These are phyloP conservation scores for Styela clava DNA, from an alignment of 23 tunicate genomes.

Conservation along the genomic window DNA sequence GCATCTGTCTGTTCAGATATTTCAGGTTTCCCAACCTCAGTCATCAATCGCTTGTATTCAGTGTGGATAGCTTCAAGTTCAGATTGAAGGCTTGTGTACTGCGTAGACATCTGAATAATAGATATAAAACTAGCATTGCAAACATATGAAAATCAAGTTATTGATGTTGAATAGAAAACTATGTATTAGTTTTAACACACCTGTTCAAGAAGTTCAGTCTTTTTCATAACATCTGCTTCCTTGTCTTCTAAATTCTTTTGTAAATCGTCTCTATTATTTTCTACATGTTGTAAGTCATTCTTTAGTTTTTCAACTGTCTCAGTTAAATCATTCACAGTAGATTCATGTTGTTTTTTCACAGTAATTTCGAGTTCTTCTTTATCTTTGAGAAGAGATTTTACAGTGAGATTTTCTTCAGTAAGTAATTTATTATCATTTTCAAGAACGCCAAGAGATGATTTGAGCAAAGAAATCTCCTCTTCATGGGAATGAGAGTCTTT, in stretches of 20 bases:
- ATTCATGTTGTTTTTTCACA: neutral
- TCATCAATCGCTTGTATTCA: conserved; percentile 1
- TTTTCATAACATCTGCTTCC: conserved; percentile 10
- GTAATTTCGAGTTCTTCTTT: neutral
- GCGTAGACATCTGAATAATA: conserved; percentile 17
- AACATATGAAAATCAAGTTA: too few species aligned
- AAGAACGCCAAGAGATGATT: neutral
- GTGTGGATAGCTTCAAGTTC: conserved; percentile 28
- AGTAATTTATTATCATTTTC: neutral
- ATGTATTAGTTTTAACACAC: too few species aligned
- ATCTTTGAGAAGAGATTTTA: neutral
- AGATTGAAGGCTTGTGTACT: conserved; percentile 22
- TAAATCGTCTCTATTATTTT: neutral
- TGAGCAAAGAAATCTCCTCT: neutral
- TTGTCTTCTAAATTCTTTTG: neutral
- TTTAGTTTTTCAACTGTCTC: neutral
- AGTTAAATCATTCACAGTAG: neutral
- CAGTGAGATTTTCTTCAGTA: neutral
- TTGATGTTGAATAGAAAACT: too few species aligned
- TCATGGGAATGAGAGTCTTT: neutral
- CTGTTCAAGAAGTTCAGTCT: conserved; percentile 14
- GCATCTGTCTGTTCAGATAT: neutral
- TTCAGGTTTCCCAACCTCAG: conserved; percentile 12
- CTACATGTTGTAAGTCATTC: neutral
- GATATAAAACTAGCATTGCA: neutral